Percentiles rank a stretch among this genome's conserved stretches.
phyloP scores from a whole-genome alignment of 1,140 invertebrate species.

The Mylabris phalerata region DNA sequence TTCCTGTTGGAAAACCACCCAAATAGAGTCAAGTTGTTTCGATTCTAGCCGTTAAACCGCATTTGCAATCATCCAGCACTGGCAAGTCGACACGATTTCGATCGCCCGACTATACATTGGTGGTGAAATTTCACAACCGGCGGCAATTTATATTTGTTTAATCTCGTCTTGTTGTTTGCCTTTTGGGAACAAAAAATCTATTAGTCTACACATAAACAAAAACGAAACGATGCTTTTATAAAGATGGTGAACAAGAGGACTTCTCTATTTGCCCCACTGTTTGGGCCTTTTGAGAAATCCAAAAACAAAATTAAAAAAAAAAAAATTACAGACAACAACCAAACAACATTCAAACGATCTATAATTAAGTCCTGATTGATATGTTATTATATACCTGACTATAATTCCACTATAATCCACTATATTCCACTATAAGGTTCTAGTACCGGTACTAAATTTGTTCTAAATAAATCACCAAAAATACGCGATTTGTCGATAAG shows the following conservation, averaged over 20 bases:
- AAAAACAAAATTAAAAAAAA: not conserved
- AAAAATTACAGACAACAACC: slow-evolving; percentile 14
- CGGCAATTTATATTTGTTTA: too few species aligned
- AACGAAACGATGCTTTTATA: not conserved
- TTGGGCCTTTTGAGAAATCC: slow-evolving; percentile 1
- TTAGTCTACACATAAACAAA: not conserved
- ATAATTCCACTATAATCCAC: slow-evolving; percentile 24
- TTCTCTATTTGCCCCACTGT: too few species aligned
- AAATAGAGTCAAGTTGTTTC: too few species aligned
- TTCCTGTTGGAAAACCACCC: too few species aligned
- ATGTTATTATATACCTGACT: slow-evolving; percentile 36
- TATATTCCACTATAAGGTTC: slow-evolving; percentile 8
- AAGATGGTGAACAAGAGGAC: not conserved
- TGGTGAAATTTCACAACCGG: too few species aligned
- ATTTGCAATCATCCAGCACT: too few species aligned
- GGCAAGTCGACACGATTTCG: too few species aligned
- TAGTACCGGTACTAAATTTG: not conserved
- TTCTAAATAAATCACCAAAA: too few species aligned
- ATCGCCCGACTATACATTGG: too few species aligned
- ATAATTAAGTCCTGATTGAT: slow-evolving; percentile 35
- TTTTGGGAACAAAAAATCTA: slow-evolving; percentile 1
- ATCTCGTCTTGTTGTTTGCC: too few species aligned
- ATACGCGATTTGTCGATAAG: too few species aligned
- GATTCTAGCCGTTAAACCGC: too few species aligned
- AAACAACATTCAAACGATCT: slow-evolving; percentile 24